Percentiles rank a stretch among this genome's conserved stretches.
phyloP scores from a whole-genome alignment of 2,888 invertebrate genomes.

The Homarus gammarus region DNA sequence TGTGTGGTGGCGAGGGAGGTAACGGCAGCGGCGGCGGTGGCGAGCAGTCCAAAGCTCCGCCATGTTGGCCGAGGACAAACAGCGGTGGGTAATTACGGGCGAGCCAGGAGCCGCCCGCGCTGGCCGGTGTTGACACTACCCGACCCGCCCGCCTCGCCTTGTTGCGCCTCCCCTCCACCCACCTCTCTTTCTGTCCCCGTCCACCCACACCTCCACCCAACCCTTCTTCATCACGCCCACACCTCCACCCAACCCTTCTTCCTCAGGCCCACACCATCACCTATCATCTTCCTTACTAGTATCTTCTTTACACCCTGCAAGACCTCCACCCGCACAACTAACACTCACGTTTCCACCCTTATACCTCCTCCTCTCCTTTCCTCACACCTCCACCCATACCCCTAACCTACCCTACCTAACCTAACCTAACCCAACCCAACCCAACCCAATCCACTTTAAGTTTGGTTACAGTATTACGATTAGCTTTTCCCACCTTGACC shows the following conservation, averaged over 20 bases:
- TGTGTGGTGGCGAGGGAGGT: slow-evolving; percentile 15
- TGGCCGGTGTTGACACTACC: slow-evolving; percentile 47
- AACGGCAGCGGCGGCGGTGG: slow-evolving; percentile 31
- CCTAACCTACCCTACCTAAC: too few species aligned
- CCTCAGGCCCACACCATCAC: not conserved
- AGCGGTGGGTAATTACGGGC: slow-evolving; percentile 66
- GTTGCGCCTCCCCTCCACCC: slow-evolving; percentile 31
- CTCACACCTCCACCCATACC: too few species aligned
- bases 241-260: not conserved
- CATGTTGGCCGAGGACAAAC: slow-evolving; percentile 66
- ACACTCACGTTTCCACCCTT: not conserved
- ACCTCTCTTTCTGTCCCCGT: too few species aligned
- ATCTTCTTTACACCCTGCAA: too few species aligned
- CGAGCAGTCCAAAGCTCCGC: slow-evolving; percentile 56
- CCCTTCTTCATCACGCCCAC: too few species aligned
- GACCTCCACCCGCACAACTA: not conserved
- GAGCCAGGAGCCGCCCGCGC: slow-evolving; percentile 60
- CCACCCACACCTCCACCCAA: too few species aligned
- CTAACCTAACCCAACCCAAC: too few species aligned
- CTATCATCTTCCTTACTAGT: not conserved
- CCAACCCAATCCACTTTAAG: too few species aligned
- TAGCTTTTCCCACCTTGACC: too few species aligned
- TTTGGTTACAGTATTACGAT: too few species aligned
- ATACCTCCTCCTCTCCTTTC: too few species aligned
- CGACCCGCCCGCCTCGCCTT: slow-evolving; percentile 36